phyloP scores from a whole-genome alignment of 2,113 vertebrate genomes.

The Microcebus murinus region DNA sequence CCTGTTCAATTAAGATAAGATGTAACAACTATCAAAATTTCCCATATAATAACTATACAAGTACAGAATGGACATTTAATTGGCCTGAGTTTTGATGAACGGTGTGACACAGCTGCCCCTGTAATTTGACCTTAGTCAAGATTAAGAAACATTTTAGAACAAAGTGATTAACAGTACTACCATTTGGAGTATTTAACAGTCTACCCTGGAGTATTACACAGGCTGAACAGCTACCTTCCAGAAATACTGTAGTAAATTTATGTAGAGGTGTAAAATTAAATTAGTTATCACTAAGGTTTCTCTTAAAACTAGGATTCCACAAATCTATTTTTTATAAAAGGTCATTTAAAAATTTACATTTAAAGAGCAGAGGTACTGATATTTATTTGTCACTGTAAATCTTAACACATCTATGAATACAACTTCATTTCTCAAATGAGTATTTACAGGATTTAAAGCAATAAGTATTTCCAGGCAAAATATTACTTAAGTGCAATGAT shows the following conservation, averaged over 20 bases:
- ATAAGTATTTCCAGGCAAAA: slow-evolving; percentile 9
- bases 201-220: background rate
- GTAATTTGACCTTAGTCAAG: background rate
- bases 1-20: background rate
- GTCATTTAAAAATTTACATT: background rate
- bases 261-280: background rate
- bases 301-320: background rate
- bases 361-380: background rate
- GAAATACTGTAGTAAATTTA: background rate
- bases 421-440: background rate
- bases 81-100: background rate
- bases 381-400: background rate
- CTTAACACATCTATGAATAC: background rate
- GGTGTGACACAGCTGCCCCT: background rate
- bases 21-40: background rate
- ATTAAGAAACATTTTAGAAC: slow-evolving; percentile 32
- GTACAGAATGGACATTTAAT: background rate
- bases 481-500: background rate
- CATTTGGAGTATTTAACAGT: background rate
- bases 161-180: background rate
- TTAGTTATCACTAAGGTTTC: background rate
- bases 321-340: background rate
- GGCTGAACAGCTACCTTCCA: background rate
- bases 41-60: background rate
- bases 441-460: background rate